phyloP scores from a whole-genome alignment of 2,797 vertebrate genomes.

The Gambelia wislizenii region DNA sequence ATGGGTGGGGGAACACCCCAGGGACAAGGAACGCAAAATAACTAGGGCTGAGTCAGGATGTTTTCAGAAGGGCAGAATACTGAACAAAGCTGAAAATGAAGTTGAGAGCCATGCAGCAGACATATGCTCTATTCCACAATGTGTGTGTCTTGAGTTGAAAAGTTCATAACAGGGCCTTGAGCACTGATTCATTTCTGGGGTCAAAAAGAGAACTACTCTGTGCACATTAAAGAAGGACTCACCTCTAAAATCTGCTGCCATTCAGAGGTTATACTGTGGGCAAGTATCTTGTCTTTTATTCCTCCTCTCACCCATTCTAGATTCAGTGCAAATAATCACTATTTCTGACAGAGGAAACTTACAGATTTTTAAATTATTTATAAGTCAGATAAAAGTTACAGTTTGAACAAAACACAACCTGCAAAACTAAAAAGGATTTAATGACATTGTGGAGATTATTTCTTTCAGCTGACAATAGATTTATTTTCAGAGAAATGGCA shows the following conservation, averaged over 20 bases:
- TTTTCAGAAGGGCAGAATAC: constrained; percentile 15
- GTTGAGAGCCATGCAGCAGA: background rate
- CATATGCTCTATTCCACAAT: constrained; percentile 22
- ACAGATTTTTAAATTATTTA: background rate
- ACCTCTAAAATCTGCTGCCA: constrained; percentile 13
- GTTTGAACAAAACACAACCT: background rate
- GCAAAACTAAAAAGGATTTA: background rate
- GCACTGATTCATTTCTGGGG: constrained; percentile 44
- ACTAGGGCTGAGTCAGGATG: constrained; percentile 16
- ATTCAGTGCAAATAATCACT: background rate
- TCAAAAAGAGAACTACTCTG: constrained; percentile 22
- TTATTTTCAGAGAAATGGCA: background rate
- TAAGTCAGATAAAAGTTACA: constrained; percentile 3
- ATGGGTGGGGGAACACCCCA: background rate
- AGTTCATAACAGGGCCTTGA: constrained; percentile 64
- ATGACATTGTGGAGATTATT: background rate
- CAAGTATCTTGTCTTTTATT: background rate
- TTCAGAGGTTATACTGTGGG: background rate
- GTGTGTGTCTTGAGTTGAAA: constrained; percentile 56
- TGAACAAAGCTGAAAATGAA: background rate
- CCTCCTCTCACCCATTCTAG: background rate
- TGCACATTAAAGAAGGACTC: constrained; percentile 20
- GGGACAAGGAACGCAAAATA: background rate
- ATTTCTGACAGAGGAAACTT: background rate
- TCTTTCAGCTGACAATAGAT: background rate